phyloP scores from a whole-genome alignment of 1,140 invertebrate species.

The Lamellibrachia luymesi region DNA sequence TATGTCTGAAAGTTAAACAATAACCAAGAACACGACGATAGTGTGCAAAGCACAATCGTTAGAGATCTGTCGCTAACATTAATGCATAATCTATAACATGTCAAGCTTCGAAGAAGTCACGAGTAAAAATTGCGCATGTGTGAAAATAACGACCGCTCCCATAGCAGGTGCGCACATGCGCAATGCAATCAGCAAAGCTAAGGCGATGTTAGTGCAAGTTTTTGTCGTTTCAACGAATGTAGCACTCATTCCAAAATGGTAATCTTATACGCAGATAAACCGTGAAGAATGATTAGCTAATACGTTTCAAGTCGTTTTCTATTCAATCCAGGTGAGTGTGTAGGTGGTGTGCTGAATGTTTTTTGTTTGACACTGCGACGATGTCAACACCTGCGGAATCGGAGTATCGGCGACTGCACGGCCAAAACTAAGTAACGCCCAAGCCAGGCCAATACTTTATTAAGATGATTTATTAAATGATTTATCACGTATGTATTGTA shows the following conservation, averaged over 20 bases:
- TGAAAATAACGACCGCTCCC: not conserved
- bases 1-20: no score
- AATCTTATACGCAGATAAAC: not conserved
- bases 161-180: not conserved
- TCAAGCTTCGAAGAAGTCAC: no score
- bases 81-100: no score
- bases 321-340: not conserved
- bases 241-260: not conserved
- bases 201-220: not conserved
- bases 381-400: not conserved
- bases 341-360: not conserved
- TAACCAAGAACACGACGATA: no score
- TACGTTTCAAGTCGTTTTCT: not conserved
- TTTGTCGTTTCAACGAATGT: not conserved
- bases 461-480: no score
- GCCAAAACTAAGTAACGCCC: not conserved
- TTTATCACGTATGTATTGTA: no score
- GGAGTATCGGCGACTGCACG: not conserved
- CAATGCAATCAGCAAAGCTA: not conserved
- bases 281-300: not conserved
- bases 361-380: not conserved
- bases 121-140: no score
- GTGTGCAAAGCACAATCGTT: no score
- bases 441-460: no score
- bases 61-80: not conserved